Base-by-base conservation (phyloP, 2,888 invertebrate species). In the Drosophila koepferae region DNA sequence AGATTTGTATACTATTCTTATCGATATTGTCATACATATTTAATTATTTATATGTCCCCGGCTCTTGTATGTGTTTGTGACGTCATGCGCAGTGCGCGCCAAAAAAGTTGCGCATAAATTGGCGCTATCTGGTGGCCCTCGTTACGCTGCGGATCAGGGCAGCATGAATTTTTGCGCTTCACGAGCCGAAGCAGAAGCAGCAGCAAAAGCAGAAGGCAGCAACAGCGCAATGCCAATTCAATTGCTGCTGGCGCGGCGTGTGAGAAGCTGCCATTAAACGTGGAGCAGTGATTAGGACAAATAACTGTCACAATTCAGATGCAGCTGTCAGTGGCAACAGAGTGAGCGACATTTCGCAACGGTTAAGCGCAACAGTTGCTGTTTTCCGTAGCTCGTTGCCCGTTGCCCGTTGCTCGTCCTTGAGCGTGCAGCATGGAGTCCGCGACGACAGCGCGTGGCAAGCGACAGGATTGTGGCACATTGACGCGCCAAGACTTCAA, bases 401-500 rank as follows among this genome's bases (percentile, higher is more conserved):
- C 28, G 40, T 10, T 41, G 41, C 59, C 38, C 31, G 74, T 63
- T 41, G 60, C 55, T 41, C 28, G 31, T 31, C 54, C 63, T 41
- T 28, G 48, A 49, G 43, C 14, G 69, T 69, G 59, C 55, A 69
- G 41, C 48, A 55, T 51, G 56, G 18, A 34, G 28, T 12, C 58
- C 8, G 31, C 18, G 23, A n/a, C 55, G 10, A 20, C 38, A 38
- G 40, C 69, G 14, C 56, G 48, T 16, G 76, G 72, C 61, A 87
- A 77, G 63, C 77, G 63, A 2, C 71, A 77, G 43, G 72, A 86
- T 44, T 38, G 71, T 14, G 91, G 91, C 16, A 72, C 73, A 16
- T 72, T 93, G 41, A 75, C 72, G 14, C 91, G 93, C 7, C 92
- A 92, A 4, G 93, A 93, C 80, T 93, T 93, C 53, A 92, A 92